Evolutionary conservation across 2,888 invertebrate genomes (phyloP).

Genomic region (Eupsilia transversa): DNA sequence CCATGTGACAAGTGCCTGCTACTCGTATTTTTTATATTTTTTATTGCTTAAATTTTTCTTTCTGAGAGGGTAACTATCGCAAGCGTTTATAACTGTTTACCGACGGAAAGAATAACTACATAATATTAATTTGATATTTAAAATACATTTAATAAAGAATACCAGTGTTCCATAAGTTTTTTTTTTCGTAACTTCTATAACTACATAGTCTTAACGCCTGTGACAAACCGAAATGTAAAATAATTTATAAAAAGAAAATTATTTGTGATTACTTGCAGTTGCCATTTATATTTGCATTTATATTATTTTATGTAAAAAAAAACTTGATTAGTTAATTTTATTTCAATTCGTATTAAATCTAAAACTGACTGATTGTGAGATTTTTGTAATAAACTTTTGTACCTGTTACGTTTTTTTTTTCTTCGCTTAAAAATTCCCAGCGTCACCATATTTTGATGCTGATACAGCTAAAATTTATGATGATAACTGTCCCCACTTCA

Average conservation of each 20-base stretch:
- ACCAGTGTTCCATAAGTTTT: background rate
- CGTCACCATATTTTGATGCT: background rate
- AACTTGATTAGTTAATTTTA: slow-evolving; percentile 55
- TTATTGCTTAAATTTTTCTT: background rate
- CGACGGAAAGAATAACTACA: background rate
- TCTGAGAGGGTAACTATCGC: background rate
- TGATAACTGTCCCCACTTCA: background rate
- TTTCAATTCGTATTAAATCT: slow-evolving; percentile 64
- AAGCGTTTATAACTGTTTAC: background rate
- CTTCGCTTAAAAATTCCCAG: background rate
- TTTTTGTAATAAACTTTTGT: slow-evolving; percentile 83
- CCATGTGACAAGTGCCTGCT: background rate
- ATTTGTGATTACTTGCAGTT: slow-evolving; percentile 55
- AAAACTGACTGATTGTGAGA: slow-evolving; percentile 79
- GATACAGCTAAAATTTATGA: background rate
- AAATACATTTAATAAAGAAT: background rate
- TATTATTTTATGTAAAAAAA: slow-evolving; percentile 48
- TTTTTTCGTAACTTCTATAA: background rate
- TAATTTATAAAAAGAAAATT: slow-evolving; percentile 25
- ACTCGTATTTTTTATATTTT: background rate
- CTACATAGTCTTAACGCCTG: background rate
- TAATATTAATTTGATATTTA: background rate
- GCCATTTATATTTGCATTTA: slow-evolving; percentile 66
- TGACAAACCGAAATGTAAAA: slow-evolving; percentile 14
- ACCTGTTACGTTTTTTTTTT: slow-evolving; percentile 76